Evolutionary conservation across 2,113 vertebrate species (phyloP).

Genomic region (Orcinus orca): DNA sequence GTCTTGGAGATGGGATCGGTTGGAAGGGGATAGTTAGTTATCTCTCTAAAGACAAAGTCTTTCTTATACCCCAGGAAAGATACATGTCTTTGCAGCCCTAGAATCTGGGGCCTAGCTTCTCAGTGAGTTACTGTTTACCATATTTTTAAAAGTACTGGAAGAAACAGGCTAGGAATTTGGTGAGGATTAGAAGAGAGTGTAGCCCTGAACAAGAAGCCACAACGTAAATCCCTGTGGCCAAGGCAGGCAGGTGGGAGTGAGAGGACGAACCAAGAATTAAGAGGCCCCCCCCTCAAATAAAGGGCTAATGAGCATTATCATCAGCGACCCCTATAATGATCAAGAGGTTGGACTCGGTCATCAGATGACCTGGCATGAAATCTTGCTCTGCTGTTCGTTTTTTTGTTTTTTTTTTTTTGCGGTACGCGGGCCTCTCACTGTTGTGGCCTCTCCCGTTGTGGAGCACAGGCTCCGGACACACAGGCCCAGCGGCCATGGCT

Average conservation of each 20-base stretch:
- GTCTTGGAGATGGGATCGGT: neutral
- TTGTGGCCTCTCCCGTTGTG: no score
- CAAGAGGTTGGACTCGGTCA: neutral
- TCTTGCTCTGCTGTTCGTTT: neutral
- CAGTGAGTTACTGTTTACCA: neutral
- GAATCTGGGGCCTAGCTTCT: neutral
- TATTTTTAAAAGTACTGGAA: neutral
- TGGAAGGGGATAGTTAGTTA: accelerated
- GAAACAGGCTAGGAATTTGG: neutral
- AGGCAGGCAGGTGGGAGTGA: neutral
- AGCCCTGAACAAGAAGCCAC: neutral
- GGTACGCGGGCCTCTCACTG: no score
- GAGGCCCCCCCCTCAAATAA: neutral
- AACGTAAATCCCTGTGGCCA: neutral
- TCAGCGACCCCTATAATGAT: neutral
- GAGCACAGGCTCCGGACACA: no score
- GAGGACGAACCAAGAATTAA: neutral
- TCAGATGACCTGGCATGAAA: neutral
- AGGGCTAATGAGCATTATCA: neutral
- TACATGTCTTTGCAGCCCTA: neutral
- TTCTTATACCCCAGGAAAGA: neutral
- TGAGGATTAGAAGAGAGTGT: neutral
- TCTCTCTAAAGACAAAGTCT: neutral
- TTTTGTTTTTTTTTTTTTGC: no score
- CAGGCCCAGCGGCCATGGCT: no score